Percentiles rank a stretch among this genome's conserved stretches.
These are phyloP conservation scores for Pangasius sanitwongsei DNA, from an alignment of 2,797 vertebrate genomes.

Conservation along the genomic window DNA sequence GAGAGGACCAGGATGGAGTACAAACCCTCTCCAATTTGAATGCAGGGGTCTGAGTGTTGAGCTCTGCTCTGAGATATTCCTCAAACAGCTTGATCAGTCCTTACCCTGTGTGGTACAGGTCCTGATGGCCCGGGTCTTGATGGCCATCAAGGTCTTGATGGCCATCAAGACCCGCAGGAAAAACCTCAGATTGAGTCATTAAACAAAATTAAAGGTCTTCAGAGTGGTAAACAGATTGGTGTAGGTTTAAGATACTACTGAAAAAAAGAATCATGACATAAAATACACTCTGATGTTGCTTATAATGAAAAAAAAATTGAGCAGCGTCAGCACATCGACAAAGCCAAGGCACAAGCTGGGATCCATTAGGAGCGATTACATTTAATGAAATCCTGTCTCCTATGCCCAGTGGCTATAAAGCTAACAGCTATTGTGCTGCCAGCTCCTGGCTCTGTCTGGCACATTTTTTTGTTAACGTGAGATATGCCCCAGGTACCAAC, in stretches of 20 bases:
- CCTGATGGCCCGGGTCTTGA: too few relatives aligned
- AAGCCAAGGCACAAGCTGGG: slow-evolving; percentile 33
- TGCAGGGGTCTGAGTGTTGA: slow-evolving; percentile 8
- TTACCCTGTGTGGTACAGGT: background rate
- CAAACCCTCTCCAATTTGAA: slow-evolving; percentile 28
- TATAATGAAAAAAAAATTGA: slow-evolving; percentile 19
- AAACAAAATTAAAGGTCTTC: slow-evolving; percentile 6
- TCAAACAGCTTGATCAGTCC: slow-evolving; percentile 9
- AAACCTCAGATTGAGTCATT: background rate
- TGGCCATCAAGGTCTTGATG: too few relatives aligned
- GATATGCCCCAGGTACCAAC: slow-evolving; percentile 25
- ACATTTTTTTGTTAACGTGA: slow-evolving; percentile 19
- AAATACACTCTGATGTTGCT: slow-evolving; percentile 1
- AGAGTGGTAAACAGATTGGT: background rate
- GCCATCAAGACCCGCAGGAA: background rate
- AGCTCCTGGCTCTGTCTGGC: slow-evolving; percentile 30
- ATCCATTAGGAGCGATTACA: slow-evolving; percentile 53
- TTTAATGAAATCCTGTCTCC: slow-evolving; percentile 59
- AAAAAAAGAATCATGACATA: slow-evolving; percentile 8
- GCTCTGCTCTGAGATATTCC: slow-evolving; percentile 11
- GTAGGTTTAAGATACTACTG: background rate
- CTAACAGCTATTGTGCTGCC: slow-evolving; percentile 40
- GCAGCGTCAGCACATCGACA: slow-evolving; percentile 40
- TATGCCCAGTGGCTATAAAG: slow-evolving; percentile 53
- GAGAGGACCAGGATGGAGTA: slow-evolving; percentile 28